Base-by-base conservation (phyloP, 2,888 invertebrate genomes). In the Lochmaea crataegi region DNA sequence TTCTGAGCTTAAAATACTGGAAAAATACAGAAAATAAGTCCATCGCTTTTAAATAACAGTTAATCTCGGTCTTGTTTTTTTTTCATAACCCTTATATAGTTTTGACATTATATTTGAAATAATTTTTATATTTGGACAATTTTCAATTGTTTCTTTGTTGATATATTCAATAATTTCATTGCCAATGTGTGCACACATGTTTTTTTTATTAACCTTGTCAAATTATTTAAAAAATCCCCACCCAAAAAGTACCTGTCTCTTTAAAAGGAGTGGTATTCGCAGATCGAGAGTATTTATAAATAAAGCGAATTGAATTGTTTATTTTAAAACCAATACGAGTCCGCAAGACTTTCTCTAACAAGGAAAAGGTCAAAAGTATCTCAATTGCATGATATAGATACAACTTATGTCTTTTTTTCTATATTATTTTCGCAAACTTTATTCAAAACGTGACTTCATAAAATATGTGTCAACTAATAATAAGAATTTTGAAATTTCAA, bases 321-420 rank as follows among this genome's bases (percentile, higher is more conserved):
- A 10, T 53, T 53, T 60, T 60, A 18, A 32, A 38, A 38, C 32
- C n/a, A 60, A 38, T 11, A 38, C 38, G 38, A 60, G n/a, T 38
- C n/a, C 11, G 18, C 61, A 9, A 42, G 42, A 63, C 61, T 63
- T 63, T 63, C 61, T 45, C 61, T 63, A 41, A 16, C 61, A 16
- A 38, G 11, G 61, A 63, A 63, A 63, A 63, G 61, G 61, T 63
- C 61, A 63, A 42, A 63, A 63, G 22, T 61, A 18, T 41, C 16
- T 18, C 3, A 61, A 42, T 45, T 63, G 41, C 61, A 42, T 16
- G n/a, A 61, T 5, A 10, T 26, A 32, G 26, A 32, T 60, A 60
- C 38, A 53, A 18, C 53, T 18, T 18, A 18, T 1, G 16, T 53
- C 2, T 16, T 53, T 53, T 53, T 10, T 18, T n/a, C n/a, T 53